Percentiles rank a stretch among this genome's conserved stretches.
phyloP scores from a whole-genome alignment of 1,140 invertebrate species.

The Littorina saxatilis region DNA sequence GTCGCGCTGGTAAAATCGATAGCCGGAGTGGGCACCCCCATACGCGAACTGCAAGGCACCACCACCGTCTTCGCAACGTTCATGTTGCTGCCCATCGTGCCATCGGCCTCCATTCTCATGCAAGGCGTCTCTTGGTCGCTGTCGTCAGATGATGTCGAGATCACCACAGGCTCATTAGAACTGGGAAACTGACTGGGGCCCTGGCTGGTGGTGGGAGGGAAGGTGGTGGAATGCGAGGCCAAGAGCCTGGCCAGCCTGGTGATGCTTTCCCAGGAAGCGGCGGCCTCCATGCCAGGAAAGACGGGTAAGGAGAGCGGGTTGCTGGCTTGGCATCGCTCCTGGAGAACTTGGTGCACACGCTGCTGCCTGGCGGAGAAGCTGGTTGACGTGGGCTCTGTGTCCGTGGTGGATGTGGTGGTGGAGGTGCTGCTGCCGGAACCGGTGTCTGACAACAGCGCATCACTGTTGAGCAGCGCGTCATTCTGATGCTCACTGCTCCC shows the following conservation, averaged over 20 bases:
- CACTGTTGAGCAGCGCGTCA: no score
- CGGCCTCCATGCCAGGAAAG: neutral
- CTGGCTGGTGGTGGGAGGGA: neutral
- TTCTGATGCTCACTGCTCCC: no score
- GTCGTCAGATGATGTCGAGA: constrained; percentile 26
- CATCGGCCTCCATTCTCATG: neutral
- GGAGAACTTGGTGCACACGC: neutral
- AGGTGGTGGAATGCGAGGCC: neutral
- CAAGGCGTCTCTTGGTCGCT: neutral
- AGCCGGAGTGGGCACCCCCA: constrained; percentile 3
- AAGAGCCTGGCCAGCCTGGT: constrained; percentile 6
- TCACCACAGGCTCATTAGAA: constrained; percentile 17
- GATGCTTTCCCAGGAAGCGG: constrained; percentile 24
- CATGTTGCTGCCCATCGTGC: neutral
- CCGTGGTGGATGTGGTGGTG: constrained; percentile 4
- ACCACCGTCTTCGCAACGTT: constrained; percentile 24
- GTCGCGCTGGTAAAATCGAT: neutral
- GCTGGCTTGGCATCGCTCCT: neutral
- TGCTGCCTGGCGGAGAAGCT: neutral
- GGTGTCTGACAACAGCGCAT: constrained; percentile 7
- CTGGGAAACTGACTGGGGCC: constrained; percentile 11
- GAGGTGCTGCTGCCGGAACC: neutral
- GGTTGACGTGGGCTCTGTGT: neutral
- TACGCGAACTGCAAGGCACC: constrained; percentile 20
- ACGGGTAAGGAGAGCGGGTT: neutral